Evolutionary conservation across 2,888 invertebrate species (phyloP).

Genomic region (Drosophila paramelanica): DNA sequence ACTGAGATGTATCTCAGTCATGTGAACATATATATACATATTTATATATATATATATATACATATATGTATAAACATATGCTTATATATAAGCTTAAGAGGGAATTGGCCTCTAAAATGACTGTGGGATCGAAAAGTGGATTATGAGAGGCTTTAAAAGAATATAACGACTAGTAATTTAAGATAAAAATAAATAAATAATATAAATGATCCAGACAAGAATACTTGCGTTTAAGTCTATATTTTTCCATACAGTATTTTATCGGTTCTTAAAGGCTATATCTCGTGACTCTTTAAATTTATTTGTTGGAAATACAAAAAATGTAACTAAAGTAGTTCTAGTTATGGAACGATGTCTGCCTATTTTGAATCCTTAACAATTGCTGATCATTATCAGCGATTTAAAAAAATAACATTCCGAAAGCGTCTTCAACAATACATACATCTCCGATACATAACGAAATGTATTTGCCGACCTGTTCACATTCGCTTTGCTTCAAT

Average conservation of each 20-base stretch:
- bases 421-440: slow-evolving; percentile 66
- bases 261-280: too few relatives aligned
- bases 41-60: too few relatives aligned
- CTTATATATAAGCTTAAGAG: slow-evolving; percentile 31
- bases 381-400: slow-evolving; percentile 73
- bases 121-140: slow-evolving; percentile 24
- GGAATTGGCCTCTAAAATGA: slow-evolving; percentile 68
- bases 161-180: not conserved
- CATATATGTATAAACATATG: too few relatives aligned
- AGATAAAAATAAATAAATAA: too few relatives aligned
- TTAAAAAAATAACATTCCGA: slow-evolving; percentile 83
- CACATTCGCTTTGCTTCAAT: slow-evolving; percentile 49
- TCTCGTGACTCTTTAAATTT: too few relatives aligned
- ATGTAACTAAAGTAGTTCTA: slow-evolving; percentile 1
- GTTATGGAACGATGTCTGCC: not conserved
- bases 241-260: too few relatives aligned
- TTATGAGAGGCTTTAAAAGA: slow-evolving; percentile 11
- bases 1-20: slow-evolving; percentile 44
- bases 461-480: slow-evolving; percentile 19
- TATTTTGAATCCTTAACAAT: slow-evolving; percentile 16
- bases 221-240: not conserved
- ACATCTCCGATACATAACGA: slow-evolving; percentile 40
- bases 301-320: not conserved
- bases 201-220: not conserved
- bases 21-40: slow-evolving; percentile 3